Evolutionary conservation across 2,888 invertebrate species (phyloP), one percentile per base, ranked within the genome.

Genomic region (Hirudinaria manillensis): DNA sequence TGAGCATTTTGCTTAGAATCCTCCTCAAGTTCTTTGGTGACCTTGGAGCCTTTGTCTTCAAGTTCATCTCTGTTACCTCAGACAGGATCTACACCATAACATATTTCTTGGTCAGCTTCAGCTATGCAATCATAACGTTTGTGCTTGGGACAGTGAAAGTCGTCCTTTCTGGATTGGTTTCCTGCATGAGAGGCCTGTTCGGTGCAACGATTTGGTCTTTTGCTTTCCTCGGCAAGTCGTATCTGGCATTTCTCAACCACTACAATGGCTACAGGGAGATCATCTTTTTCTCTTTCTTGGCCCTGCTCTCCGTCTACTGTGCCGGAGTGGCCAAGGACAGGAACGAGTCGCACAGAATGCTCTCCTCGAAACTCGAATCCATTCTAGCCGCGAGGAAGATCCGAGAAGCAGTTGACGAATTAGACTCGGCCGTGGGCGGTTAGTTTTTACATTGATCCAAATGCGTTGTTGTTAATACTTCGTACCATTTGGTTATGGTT

Each of bases 261-360:
- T 80, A 80, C 74, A 80, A 79, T 72, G 77, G 77, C 75, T 80
- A 80, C 75, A 66, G 80, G n/a, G 80, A 80, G 67, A 70, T 76
- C 10, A 72, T 80, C 19, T 80, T 80, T 56, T 34, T 79, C 21
- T 68, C 66, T 21, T 79, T 79, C 68, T 51, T 79, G 7, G 73
- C 67, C 10, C 66, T 79, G 13, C 70, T 80, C 34, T 72, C 68
- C 36, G 21, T 79, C 24, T 80, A 80, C 75, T 79, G 78, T 71
- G 76, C 76, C 16, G 79, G 79, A 0, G 75, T 80, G 19, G 76
- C 79, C 36, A 72, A 77, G 13, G 78, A 77, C 70, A 53, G 73
- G 32, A 73, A 73, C n/a, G 21, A 36, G 4, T 56, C 56, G 24
- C 29, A 61, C 61, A 61, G 61, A 61, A 61, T 2, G 29, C 3